Evolutionary conservation across 2,888 invertebrate species (phyloP).

Genomic region (Apantesis nais): DNA sequence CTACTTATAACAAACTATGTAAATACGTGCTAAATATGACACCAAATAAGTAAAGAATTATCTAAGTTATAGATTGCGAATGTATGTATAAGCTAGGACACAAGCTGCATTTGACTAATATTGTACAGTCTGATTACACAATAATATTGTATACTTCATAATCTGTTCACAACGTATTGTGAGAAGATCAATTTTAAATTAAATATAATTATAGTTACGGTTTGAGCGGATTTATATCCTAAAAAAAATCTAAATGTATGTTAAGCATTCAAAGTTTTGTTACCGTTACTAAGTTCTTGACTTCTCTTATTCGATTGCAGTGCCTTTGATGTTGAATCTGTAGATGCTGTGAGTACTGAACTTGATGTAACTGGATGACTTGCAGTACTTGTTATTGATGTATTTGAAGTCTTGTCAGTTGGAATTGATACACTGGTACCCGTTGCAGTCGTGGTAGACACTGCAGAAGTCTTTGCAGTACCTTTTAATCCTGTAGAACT

Average conservation of each 20-base stretch:
- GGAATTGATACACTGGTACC: conserved; percentile 4
- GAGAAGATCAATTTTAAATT: conserved; percentile 33
- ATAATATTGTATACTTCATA: conserved; percentile 13
- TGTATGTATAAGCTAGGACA: conserved; percentile 33
- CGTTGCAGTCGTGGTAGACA: background rate
- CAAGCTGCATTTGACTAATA: conserved; percentile 30
- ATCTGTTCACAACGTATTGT: conserved; percentile 8
- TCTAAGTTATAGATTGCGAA: conserved; percentile 28
- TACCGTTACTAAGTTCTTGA: conserved; percentile 48
- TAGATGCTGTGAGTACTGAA: conserved; percentile 17
- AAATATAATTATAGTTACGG: conserved; percentile 57
- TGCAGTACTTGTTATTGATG: conserved; percentile 15
- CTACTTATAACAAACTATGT: conserved; percentile 37
- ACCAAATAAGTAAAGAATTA: conserved; percentile 33
- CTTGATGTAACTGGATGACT: conserved; percentile 15
- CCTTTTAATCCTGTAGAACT: background rate
- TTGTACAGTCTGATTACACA: conserved; percentile 19
- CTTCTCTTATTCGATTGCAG: conserved; percentile 40
- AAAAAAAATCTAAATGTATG: conserved; percentile 42
- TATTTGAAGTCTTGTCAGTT: conserved; percentile 16
- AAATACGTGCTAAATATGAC: conserved; percentile 22
- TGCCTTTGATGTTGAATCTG: conserved; percentile 26
- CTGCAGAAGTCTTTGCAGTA: background rate
- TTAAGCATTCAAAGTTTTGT: conserved; percentile 58
- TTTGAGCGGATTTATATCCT: conserved; percentile 62